Base-by-base conservation (phyloP, 2,888 invertebrate genomes). In the Gymnocheta viridis region DNA sequence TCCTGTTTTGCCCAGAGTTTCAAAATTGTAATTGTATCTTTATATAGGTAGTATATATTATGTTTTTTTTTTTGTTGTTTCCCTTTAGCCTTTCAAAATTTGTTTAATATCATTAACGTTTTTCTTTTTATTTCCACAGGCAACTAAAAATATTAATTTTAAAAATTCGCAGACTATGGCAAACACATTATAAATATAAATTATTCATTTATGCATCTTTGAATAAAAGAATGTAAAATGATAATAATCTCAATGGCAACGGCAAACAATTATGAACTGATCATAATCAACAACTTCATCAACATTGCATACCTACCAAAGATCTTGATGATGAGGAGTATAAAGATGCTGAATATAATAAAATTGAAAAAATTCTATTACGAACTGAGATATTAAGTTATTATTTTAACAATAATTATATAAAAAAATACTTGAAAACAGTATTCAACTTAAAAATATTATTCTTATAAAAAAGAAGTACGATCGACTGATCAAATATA, bases 111-210 rank as follows among this genome's bases (percentile, higher is more conserved):
- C 7, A 27, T 35, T 51, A 19, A 60, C 60, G 22, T 4, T 22
- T 51, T 29, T 49, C 41, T 41, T 12, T 85, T 86, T 60, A 74
- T 67, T 82, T 85, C 76, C 64, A 78, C 83, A 86, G 86, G 74
- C 74, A 80, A 79, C 77, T 64, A 54, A 76, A 27, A 27, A 64
- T 74, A 60, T 60, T n/a, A n/a, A 76, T 73, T 77, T 79, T 72
- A 83, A 73, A 82, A 78, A 82, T 83, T 82, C 78, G 62, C 85
- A 81, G 78, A 81, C 82, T 80, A 82, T 76, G 81, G 58, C 82
- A 72, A 70, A 77, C 62, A 4, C 24, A 82, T 32, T 41, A 35
- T 14, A 56, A 62, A 77, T 51, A 56, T 69, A 81, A 44, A 19
- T 64, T 62, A 64, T 27, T 51, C 32, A 60, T 66, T 67, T 62